Evolutionary conservation across 92 coral and sea anemone species (phyloP).

Genomic region (Zoanthus sociatus): DNA sequence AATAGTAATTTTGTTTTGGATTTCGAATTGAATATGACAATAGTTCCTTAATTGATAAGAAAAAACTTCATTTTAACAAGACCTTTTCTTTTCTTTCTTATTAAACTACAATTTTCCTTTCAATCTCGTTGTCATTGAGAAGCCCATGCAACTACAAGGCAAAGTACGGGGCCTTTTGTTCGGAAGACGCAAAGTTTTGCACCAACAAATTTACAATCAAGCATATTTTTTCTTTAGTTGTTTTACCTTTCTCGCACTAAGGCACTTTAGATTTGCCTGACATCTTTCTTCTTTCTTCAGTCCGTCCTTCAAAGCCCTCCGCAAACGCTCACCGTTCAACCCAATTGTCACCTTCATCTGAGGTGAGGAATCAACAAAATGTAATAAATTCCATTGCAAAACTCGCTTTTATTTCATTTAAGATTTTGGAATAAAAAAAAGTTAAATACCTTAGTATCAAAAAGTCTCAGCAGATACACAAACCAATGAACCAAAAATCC

Average conservation of each 20-base stretch:
- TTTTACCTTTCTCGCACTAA: slow-evolving; percentile 79
- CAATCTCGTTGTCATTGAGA: too few species aligned
- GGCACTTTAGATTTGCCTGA: slow-evolving; percentile 80
- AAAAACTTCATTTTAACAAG: too few species aligned
- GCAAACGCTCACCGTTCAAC: slow-evolving; percentile 83
- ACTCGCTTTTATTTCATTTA: not conserved
- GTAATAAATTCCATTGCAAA: too few species aligned
- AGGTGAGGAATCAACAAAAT: not conserved
- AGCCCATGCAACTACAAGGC: too few species aligned
- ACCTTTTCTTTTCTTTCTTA: too few species aligned
- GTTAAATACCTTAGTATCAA: slow-evolving; percentile 56
- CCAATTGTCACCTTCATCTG: slow-evolving; percentile 90
- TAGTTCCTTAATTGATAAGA: too few species aligned
- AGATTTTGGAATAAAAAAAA: not conserved
- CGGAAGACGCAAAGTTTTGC: too few species aligned
- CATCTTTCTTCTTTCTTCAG: slow-evolving; percentile 85
- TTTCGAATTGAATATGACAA: too few species aligned
- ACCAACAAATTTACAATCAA: too few species aligned
- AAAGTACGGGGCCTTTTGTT: too few species aligned
- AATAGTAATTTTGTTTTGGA: too few species aligned
- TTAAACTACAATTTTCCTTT: too few species aligned
- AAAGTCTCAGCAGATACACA: slow-evolving; percentile 58
- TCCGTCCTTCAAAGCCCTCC: slow-evolving; percentile 85
- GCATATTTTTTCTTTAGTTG: not conserved
- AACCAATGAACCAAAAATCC: slow-evolving; percentile 64